phyloP scores from a whole-genome alignment of 1,140 invertebrate species.

The Zaprionus ornatus region DNA sequence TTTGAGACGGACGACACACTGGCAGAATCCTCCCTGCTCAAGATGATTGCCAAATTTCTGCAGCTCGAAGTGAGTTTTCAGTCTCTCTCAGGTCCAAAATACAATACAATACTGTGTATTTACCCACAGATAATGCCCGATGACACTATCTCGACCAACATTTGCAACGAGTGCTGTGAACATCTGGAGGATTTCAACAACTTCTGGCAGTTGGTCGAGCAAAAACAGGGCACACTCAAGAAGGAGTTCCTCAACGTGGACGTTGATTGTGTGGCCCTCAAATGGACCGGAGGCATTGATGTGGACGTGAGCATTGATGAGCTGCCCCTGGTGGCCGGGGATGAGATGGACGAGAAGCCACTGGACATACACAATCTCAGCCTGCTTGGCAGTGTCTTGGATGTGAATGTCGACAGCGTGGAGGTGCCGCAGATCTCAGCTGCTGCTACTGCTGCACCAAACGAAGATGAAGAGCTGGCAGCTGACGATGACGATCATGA shows the following conservation, averaged over 20 bases:
- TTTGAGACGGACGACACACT: constrained; percentile 69
- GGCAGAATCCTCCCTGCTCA: constrained; percentile 68
- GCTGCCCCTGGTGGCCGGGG: constrained; percentile 45
- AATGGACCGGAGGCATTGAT: constrained; percentile 62
- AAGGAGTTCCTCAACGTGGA: constrained; percentile 74
- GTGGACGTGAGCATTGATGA: constrained; percentile 68
- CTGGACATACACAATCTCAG: constrained; percentile 69
- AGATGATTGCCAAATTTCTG: constrained; percentile 75
- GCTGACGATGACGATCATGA: constrained; percentile 8
- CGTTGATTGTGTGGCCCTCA: constrained; percentile 61
- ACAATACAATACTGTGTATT: neutral
- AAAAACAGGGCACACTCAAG: constrained; percentile 69
- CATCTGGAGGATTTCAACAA: constrained; percentile 73
- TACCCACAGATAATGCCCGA: constrained; percentile 61
- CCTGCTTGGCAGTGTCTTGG: constrained; percentile 64
- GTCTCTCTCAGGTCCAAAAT: neutral
- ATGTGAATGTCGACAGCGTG: constrained; percentile 70
- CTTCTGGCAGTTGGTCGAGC: constrained; percentile 73
- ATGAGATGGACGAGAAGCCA: constrained; percentile 67
- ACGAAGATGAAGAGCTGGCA: neutral
- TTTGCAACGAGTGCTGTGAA: constrained; percentile 71
- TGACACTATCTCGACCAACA: constrained; percentile 68
- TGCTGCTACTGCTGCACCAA: neutral
- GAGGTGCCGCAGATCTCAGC: constrained; percentile 34
- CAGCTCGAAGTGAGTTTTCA: constrained; percentile 60